Percentiles rank a stretch among this genome's conserved stretches.
Conservation (phyloP, 2,797 vertebrate genomes). For the Enteromius anoplus region DNA sequence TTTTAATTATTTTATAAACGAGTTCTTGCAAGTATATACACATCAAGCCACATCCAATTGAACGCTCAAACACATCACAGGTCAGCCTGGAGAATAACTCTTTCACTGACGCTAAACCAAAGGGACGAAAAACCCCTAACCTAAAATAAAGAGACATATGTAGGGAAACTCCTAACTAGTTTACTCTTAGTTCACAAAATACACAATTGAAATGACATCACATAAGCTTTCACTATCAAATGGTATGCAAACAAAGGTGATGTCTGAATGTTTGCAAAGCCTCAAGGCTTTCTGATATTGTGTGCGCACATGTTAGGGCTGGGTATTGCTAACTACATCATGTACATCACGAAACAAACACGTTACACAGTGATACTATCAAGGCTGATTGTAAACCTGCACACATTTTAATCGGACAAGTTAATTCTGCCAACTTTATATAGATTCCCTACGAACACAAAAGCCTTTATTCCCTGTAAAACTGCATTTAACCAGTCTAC, state of each 20-base stretch:
- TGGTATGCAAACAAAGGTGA: conserved; percentile 40
- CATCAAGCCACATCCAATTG: not conserved
- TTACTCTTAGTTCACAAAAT: not conserved
- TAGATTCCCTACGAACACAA: not conserved
- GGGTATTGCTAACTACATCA: conserved; percentile 1
- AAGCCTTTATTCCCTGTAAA: not conserved
- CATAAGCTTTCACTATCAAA: conserved; percentile 46
- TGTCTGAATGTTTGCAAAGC: conserved; percentile 24
- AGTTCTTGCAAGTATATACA: not conserved
- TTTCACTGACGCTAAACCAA: not conserved
- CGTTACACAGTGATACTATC: not conserved
- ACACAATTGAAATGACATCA: conserved; percentile 33
- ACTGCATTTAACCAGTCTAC: not conserved
- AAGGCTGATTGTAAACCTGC: not conserved
- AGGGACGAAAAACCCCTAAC: not conserved
- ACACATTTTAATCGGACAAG: not conserved
- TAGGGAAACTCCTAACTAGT: not conserved
- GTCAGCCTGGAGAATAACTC: not conserved
- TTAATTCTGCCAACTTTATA: not conserved
- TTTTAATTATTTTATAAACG: not conserved
- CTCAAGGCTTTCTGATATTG: conserved; percentile 6
- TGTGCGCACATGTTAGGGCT: not conserved
- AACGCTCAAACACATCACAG: not conserved
- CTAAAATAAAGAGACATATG: not conserved
- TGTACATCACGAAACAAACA: not conserved